Conservation (phyloP, 2,888 invertebrate genomes). For the Matsumyia berberina region DNA sequence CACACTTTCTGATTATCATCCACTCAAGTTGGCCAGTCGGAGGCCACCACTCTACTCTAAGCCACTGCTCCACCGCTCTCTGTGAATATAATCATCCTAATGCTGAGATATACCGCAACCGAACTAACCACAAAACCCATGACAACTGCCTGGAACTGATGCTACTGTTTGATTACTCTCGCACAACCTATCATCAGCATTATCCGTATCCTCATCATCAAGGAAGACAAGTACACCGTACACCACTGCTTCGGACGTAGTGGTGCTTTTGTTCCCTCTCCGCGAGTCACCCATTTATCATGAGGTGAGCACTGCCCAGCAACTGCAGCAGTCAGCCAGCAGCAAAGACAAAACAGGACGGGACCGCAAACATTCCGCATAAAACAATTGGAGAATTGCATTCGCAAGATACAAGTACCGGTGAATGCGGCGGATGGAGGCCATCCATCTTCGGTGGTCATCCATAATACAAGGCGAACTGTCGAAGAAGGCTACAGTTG, state of each 20-base stretch:
- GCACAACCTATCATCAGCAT: constrained; percentile 73
- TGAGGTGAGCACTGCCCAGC: constrained; percentile 29
- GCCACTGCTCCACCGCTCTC: constrained; percentile 5
- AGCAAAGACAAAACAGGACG: constrained; percentile 50
- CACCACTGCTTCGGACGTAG: too few relatives aligned
- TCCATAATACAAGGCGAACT: constrained; percentile 60
- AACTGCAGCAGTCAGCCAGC: constrained; percentile 22
- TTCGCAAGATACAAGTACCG: constrained; percentile 32
- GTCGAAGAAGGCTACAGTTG: constrained; percentile 47
- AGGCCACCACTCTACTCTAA: background rate
- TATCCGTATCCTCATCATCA: constrained; percentile 70
- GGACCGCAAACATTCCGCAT: constrained; percentile 62
- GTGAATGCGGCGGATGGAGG: constrained; percentile 17
- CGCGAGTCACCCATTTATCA: constrained; percentile 60
- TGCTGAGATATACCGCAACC: constrained; percentile 57
- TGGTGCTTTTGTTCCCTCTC: too few relatives aligned
- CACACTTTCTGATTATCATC: constrained; percentile 69
- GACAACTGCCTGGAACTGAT: constrained; percentile 75
- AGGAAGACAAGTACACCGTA: constrained; percentile 12
- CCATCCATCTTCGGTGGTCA: constrained; percentile 57
- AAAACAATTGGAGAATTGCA: constrained; percentile 64
- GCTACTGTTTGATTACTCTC: constrained; percentile 74
- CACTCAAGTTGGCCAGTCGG: constrained; percentile 48
- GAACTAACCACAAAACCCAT: constrained; percentile 68
- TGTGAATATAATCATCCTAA: constrained; percentile 52